phyloP scores from a whole-genome alignment of 2,888 invertebrate species.

The Taenaris catops region DNA sequence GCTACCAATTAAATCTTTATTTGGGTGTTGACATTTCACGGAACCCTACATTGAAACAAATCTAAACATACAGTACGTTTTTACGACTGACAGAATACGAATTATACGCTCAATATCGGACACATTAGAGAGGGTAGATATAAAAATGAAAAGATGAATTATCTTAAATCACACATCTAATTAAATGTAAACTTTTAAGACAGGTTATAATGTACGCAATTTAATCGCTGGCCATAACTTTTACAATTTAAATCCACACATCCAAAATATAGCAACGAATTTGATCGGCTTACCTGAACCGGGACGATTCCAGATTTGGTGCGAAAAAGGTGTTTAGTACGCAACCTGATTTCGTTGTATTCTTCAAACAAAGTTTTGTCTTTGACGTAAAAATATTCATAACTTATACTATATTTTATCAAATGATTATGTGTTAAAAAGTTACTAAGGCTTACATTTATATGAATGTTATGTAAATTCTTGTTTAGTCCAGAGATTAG shows the following conservation, averaged over 20 bases:
- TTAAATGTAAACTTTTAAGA: conserved; percentile 25
- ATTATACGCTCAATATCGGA: conserved; percentile 16
- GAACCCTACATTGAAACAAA: too few relatives aligned
- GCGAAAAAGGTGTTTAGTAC: conserved; percentile 16
- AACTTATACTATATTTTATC: background rate
- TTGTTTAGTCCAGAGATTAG: too few relatives aligned
- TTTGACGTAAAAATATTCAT: background rate
- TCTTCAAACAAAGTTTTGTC: background rate
- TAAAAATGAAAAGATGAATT: conserved; percentile 25
- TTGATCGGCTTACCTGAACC: conserved; percentile 23
- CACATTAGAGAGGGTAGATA: conserved; percentile 19
- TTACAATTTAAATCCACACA: conserved; percentile 21
- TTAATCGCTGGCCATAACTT: conserved; percentile 22
- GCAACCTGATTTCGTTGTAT: conserved; percentile 9
- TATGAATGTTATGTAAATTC: too few relatives aligned
- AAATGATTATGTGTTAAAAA: too few relatives aligned
- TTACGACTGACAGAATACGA: conserved; percentile 2
- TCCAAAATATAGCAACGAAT: conserved; percentile 20
- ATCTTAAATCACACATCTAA: conserved; percentile 27
- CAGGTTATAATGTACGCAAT: conserved; percentile 19
- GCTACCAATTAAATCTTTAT: too few relatives aligned
- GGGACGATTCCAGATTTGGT: conserved; percentile 19
- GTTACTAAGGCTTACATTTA: too few relatives aligned
- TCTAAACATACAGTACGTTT: too few relatives aligned
- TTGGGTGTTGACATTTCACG: too few relatives aligned